Conservation (phyloP, 2,113 vertebrate genomes). For the Alosa alosa region DNA sequence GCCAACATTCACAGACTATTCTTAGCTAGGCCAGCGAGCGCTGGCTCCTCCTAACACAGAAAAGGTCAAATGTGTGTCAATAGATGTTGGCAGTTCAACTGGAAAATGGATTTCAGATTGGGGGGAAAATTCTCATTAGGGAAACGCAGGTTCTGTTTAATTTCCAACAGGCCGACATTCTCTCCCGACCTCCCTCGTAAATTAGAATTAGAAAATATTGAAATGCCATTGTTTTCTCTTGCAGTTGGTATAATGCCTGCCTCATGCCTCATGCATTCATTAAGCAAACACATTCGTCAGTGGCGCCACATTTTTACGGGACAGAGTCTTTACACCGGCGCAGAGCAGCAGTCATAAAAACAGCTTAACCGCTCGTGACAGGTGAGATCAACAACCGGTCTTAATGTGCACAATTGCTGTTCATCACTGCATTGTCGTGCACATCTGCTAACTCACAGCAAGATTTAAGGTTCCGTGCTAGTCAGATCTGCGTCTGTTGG, state of each 20-base stretch:
- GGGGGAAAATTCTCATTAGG: neutral
- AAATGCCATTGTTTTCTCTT: neutral
- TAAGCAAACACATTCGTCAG: neutral
- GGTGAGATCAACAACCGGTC: neutral
- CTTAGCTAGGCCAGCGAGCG: neutral
- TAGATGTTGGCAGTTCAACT: slow-evolving; percentile 6
- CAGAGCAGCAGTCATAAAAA: neutral
- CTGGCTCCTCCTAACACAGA: slow-evolving; percentile 4
- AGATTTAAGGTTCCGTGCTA: neutral
- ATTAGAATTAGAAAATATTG: neutral
- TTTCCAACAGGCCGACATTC: neutral
- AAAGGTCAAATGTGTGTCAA: slow-evolving; percentile 12
- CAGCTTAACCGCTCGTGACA: neutral
- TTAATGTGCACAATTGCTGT: neutral
- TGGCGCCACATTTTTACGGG: neutral
- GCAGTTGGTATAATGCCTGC: neutral
- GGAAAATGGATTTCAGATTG: neutral
- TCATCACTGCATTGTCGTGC: neutral
- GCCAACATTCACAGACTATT: slow-evolving; percentile 5
- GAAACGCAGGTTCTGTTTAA: neutral
- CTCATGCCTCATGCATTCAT: neutral
- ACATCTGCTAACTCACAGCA: neutral
- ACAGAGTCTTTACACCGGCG: neutral
- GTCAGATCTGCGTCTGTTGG: neutral
- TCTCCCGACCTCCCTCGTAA: neutral